Base-by-base conservation (phyloP, 2,888 invertebrate species). In the Hecatera dysodea region DNA sequence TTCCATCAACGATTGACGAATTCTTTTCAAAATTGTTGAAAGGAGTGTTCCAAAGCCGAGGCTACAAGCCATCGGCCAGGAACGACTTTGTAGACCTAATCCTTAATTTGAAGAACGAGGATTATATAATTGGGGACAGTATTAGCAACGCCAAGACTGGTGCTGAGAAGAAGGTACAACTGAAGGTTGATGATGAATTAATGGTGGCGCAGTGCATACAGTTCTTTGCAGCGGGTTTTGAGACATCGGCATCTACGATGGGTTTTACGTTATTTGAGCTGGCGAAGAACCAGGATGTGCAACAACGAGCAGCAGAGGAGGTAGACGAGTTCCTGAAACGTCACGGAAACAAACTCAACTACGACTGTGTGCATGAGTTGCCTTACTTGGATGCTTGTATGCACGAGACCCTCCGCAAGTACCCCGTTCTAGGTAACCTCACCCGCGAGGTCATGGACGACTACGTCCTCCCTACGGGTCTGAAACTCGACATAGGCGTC, bases 181-280 rank as follows among this genome's bases (percentile, higher is more conserved):
- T 92, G 1, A 84, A 90, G 7, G 81, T 96, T 1, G 90, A 91
- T 1, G 83, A 95, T 22, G 90, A 95, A 1, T 87, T 96, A 53
- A 76, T 97, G 24, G 92, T 94, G 0, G 94, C 96, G 0, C 96
- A 97, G 64, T 94, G 96, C 1, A 90, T 96, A 11, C 80, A 95
- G 0, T 96, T 97, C 57, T 94, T 93, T 29, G 89, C 74, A 1
- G 93, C 92, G 17, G 93, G 94, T 3, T 93, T 86, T 36, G 93
- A 94, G 39, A 92, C 93, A 0, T 91, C 93, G 1, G 82, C 93
- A 0, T 85, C 86, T 0, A 90, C 91, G 0, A 72, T 90, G 17
- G 84, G 86, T 15, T 87, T 87, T 46, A 86, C 88, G 6, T 69
- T 93, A 2, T 93, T 81, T 60, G 92, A 93, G 69, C 69, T 93